Evolutionary conservation across 2,888 invertebrate species (phyloP).

Genomic region (Nudaria mundana): DNA sequence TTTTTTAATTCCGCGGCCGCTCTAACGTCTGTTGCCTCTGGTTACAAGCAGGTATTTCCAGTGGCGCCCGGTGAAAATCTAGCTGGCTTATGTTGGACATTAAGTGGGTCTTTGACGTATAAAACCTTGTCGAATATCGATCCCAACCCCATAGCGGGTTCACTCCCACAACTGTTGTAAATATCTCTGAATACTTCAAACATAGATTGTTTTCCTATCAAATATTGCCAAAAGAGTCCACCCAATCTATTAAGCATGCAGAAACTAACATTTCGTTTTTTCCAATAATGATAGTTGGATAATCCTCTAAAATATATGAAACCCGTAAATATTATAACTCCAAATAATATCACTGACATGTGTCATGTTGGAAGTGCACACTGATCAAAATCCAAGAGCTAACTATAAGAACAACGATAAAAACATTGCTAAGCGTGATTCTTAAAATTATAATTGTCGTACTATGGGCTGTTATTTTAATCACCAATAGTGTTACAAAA

Average conservation of each 20-base stretch:
- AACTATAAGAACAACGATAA: too few species aligned
- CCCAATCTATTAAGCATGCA: slow-evolving; percentile 36
- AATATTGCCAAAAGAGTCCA: slow-evolving; percentile 47
- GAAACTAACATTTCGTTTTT: slow-evolving; percentile 48
- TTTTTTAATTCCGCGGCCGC: too few species aligned
- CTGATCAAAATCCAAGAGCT: slow-evolving; percentile 3
- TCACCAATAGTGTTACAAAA: too few species aligned
- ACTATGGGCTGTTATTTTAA: too few species aligned
- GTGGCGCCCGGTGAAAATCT: too few species aligned
- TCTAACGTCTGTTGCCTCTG: too few species aligned
- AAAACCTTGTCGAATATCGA: slow-evolving; percentile 31
- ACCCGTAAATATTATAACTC: slow-evolving; percentile 13
- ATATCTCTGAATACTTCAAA: slow-evolving; percentile 45
- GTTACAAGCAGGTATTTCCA: too few species aligned
- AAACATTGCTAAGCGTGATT: not conserved
- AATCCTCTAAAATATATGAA: slow-evolving; percentile 35
- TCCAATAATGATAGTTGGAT: slow-evolving; percentile 54
- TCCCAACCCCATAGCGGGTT: slow-evolving; percentile 49
- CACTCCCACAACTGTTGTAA: slow-evolving; percentile 44
- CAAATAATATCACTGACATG: slow-evolving; percentile 6
- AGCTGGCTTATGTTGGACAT: slow-evolving; percentile 43
- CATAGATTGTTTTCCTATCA: slow-evolving; percentile 33
- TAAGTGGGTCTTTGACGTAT: slow-evolving; percentile 41
- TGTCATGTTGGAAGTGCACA: slow-evolving; percentile 15
- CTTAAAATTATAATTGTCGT: not conserved